Base-by-base conservation (phyloP, 2,797 vertebrate genomes). In the Hippoglossus hippoglossus region DNA sequence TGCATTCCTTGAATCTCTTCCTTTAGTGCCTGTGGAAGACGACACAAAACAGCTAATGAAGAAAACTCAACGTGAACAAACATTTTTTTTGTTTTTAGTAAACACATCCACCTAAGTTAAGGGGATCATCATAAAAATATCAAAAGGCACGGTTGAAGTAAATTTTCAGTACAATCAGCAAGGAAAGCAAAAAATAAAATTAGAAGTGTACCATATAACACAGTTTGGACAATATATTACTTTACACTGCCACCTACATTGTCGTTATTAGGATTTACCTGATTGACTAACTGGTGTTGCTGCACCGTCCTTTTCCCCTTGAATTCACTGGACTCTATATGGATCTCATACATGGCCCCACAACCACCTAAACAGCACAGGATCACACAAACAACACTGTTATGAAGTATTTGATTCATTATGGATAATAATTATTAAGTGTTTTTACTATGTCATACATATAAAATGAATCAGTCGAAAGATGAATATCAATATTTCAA, bases 261-360 rank as follows among this genome's bases (percentile, higher is more conserved):
- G 10, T 8, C 12, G 44, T 26, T 21, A 7, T 56, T 5, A 18
- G n/a, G 9, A 46, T 81, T 93, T 89, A 98, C 98, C 95, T 98
- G 94, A 54, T 98, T 99, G 0, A 99, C 96, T 93, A 98, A 91
- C 62, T 96, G 96, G 82, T 99, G 98, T 78, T 99, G 98, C 71
- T 98, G 97, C 60, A 99, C 91, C 0, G 88, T 94, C 59, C 95
- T 94, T 91, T 98, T 99, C 52, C 96, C 96, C 83, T 93, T 93
- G 87, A 99, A 99, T n/a, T 99, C 97, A 80, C 91, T 94, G 0
- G 97, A 97, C 82, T 98, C 97, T 11, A 99, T 94, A 60, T 98
- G 96, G 58, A 99, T 94, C 80, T 99, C 98, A 75, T 98, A 99
- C 97, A 99, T 99, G 8, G 97, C 96, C 0, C 97, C 98, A 28